These are phyloP conservation scores for Aegotheles bennettii DNA, from an alignment of 2,113 vertebrate species.

Conservation along the genomic window DNA sequence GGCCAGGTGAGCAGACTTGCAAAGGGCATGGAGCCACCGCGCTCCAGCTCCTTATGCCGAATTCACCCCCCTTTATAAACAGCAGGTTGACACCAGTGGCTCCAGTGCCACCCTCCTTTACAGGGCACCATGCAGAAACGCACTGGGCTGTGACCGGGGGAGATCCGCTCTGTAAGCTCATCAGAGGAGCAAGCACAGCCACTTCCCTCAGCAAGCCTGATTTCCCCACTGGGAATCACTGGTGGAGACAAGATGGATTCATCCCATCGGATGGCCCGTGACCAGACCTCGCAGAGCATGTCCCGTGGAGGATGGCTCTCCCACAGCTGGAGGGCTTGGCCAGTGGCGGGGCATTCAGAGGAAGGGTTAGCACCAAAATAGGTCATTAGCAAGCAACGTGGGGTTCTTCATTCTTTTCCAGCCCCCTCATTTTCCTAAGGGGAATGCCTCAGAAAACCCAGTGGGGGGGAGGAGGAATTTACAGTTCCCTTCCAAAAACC, in stretches of 20 bases:
- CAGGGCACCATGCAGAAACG: neutral
- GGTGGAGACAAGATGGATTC: rapidly evolving
- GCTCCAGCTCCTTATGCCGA: neutral
- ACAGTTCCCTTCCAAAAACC: conserved; percentile 42
- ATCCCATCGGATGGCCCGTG: rapidly evolving
- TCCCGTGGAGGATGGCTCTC: neutral
- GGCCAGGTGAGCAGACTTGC: neutral
- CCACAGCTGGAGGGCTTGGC: neutral
- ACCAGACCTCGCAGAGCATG: neutral
- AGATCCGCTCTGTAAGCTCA: neutral
- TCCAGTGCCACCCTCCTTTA: neutral
- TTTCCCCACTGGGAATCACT: neutral
- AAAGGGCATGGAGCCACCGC: neutral
- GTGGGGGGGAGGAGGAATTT: conserved; percentile 5
- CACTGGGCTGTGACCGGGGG: neutral
- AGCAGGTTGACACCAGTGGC: neutral
- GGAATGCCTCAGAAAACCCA: conserved; percentile 37
- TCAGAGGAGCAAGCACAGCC: neutral
- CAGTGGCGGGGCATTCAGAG: neutral
- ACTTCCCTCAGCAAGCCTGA: neutral
- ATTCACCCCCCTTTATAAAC: neutral
- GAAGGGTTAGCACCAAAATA: conserved; percentile 14
- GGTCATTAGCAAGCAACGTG: neutral
- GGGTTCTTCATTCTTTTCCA: conserved; percentile 33
- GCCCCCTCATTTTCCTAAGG: neutral